A percentile compares a stretch with the other conserved stretches of the same genome.
Evolutionary conservation across 92 coral and sea anemone genomes (phyloP).

Genomic region (Heliopora coerulea): DNA sequence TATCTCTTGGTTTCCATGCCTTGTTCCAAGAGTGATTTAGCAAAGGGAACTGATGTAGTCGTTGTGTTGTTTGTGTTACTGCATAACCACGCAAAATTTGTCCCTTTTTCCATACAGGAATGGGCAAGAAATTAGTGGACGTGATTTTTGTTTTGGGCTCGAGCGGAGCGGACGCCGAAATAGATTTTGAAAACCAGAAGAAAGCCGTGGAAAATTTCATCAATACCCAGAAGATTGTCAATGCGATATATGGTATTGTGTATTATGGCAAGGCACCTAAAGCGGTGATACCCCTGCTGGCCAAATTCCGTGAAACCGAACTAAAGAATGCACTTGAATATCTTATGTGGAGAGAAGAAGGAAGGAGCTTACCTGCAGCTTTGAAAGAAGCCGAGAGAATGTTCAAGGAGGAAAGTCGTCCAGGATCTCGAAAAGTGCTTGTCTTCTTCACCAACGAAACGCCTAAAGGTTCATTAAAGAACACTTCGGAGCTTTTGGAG

Average conservation of each 20-base stretch:
- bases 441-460: slow-evolving; percentile 45
- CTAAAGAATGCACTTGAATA: background rate
- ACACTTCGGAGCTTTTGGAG: slow-evolving; percentile 44
- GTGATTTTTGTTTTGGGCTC: slow-evolving; percentile 35
- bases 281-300: slow-evolving; percentile 11
- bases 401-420: slow-evolving; percentile 54
- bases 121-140: slow-evolving; percentile 20
- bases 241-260: slow-evolving; percentile 18
- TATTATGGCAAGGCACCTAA: slow-evolving; percentile 28
- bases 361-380: slow-evolving; percentile 49
- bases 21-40: too few species aligned
- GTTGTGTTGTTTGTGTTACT: background rate
- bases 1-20: too few species aligned
- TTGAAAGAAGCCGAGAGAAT: slow-evolving; percentile 53
- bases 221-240: slow-evolving; percentile 4
- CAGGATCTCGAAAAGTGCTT: slow-evolving; percentile 46
- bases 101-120: slow-evolving; percentile 1
- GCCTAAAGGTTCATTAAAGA: slow-evolving; percentile 32
- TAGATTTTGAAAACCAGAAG: slow-evolving; percentile 26
- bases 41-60: too few species aligned
- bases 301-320: slow-evolving; percentile 15
- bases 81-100: background rate
- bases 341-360: slow-evolving; percentile 26
- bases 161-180: slow-evolving; percentile 22
- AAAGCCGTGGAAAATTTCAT: slow-evolving; percentile 27